Conservation (phyloP, 2,888 invertebrate species). For the Dicranocentrus wangi region DNA sequence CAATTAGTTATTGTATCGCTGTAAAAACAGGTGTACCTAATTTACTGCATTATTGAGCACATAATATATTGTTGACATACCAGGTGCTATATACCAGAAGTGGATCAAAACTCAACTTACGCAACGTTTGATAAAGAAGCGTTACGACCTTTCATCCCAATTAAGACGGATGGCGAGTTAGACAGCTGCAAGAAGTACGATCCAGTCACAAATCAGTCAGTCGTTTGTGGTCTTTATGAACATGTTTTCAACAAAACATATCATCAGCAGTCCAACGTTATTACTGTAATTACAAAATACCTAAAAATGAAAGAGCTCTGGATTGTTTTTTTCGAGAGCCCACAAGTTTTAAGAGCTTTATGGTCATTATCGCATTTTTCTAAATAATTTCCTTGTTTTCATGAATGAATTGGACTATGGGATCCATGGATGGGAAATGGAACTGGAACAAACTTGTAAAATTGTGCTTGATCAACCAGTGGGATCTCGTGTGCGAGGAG, state of each 20-base stretch:
- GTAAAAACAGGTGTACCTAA: not conserved
- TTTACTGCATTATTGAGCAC: not conserved
- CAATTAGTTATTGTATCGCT: too few relatives aligned
- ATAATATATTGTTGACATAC: not conserved
- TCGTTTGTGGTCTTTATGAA: conserved; percentile 74
- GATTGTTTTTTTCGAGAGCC: too few relatives aligned
- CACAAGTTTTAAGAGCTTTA: too few relatives aligned
- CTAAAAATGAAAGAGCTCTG: too few relatives aligned
- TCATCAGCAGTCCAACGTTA: conserved; percentile 83
- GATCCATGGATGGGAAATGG: too few relatives aligned
- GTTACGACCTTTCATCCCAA: conserved; percentile 78
- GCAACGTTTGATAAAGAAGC: conserved; percentile 42
- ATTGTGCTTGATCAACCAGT: conserved; percentile 77
- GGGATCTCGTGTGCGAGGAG: conserved; percentile 86
- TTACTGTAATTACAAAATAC: conserved; percentile 76
- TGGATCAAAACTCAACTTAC: conserved; percentile 49
- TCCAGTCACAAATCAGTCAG: conserved; percentile 37
- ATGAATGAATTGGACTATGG: too few relatives aligned
- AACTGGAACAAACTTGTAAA: not conserved
- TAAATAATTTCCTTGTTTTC: too few relatives aligned
- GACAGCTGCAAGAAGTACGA: conserved; percentile 79
- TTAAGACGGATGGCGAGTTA: conserved; percentile 78
- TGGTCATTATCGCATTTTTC: too few relatives aligned
- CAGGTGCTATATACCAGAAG: conserved; percentile 66
- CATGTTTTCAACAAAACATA: conserved; percentile 86